A percentile compares a stretch with the other conserved stretches of the same genome.
These are phyloP conservation scores for human DNA, from an alignment of 2,113 vertebrate species.

Conservation along the genomic window DNA sequence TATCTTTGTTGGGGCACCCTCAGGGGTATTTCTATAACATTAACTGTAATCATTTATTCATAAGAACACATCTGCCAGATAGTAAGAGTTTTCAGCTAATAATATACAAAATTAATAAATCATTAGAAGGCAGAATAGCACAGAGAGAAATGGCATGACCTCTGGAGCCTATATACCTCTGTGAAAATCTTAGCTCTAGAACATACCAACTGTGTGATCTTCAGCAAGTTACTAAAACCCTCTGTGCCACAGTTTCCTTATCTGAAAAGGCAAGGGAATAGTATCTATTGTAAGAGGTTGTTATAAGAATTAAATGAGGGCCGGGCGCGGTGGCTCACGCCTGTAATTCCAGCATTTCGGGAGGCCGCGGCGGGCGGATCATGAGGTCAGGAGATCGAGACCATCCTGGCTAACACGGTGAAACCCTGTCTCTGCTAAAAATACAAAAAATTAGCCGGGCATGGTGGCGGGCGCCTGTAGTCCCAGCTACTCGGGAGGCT, in stretches of 20 bases:
- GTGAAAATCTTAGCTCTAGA: neutral
- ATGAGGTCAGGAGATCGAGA: too few species aligned
- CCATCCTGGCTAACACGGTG: too few species aligned
- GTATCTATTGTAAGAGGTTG: neutral
- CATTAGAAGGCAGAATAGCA: neutral
- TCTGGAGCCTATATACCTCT: neutral
- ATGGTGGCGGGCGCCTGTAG: too few species aligned
- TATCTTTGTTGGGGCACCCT: neutral
- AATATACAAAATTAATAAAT: slow-evolving; percentile 12
- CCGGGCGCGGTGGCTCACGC: too few species aligned
- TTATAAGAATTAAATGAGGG: neutral
- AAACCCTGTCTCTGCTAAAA: too few species aligned
- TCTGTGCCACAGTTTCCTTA: neutral
- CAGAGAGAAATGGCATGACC: neutral
- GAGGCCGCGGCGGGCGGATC: too few species aligned
- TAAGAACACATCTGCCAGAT: neutral
- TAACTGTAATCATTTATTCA: neutral
- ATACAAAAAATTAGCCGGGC: too few species aligned
- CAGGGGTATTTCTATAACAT: neutral
- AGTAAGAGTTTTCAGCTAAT: neutral
- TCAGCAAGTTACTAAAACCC: neutral
- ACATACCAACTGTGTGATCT: neutral
- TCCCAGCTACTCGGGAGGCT: too few species aligned
- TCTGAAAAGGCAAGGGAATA: neutral
- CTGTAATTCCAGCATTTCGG: too few species aligned